Evolutionary conservation across 2,888 invertebrate species (phyloP).

Genomic region (Caenorhabditis zanzibari): DNA sequence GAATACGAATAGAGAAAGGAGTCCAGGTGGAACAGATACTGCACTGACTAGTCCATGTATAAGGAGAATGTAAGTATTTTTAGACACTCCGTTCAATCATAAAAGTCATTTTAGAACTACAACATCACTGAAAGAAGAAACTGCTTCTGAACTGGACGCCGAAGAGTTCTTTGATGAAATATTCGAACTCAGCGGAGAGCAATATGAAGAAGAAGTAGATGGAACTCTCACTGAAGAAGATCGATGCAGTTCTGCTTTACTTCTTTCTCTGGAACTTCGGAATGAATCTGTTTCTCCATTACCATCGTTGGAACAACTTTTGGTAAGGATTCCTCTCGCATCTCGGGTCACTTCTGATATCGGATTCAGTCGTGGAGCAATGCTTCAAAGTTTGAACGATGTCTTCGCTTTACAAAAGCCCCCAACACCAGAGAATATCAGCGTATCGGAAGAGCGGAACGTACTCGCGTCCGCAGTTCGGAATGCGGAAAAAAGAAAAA

Average conservation of each 20-base stretch:
- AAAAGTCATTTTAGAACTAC: slow-evolving; percentile 16
- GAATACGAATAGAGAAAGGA: slow-evolving; percentile 72
- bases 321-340: slow-evolving; percentile 58
- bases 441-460: slow-evolving; percentile 68
- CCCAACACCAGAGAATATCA: slow-evolving; percentile 49
- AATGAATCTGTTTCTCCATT: slow-evolving; percentile 35
- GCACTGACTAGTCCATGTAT: slow-evolving; percentile 71
- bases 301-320: slow-evolving; percentile 59
- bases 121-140: slow-evolving; percentile 57
- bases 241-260: slow-evolving; percentile 48
- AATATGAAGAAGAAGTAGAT: slow-evolving; percentile 59
- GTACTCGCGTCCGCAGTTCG: slow-evolving; percentile 73
- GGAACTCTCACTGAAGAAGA: slow-evolving; percentile 65
- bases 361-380: slow-evolving; percentile 65
- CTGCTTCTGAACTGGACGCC: slow-evolving; percentile 64
- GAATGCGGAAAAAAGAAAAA: slow-evolving; percentile 67
- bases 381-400: slow-evolving; percentile 70
- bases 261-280: slow-evolving; percentile 42
- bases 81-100: background rate
- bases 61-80: slow-evolving; percentile 51
- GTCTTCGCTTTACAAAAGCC: slow-evolving; percentile 69
- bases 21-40: slow-evolving; percentile 77
- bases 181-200: slow-evolving; percentile 62
- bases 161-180: slow-evolving; percentile 63
- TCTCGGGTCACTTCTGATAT: slow-evolving; percentile 61